These are phyloP conservation scores for Hecatera dysodea DNA, from an alignment of 2,888 invertebrate genomes.

Conservation along the genomic window DNA sequence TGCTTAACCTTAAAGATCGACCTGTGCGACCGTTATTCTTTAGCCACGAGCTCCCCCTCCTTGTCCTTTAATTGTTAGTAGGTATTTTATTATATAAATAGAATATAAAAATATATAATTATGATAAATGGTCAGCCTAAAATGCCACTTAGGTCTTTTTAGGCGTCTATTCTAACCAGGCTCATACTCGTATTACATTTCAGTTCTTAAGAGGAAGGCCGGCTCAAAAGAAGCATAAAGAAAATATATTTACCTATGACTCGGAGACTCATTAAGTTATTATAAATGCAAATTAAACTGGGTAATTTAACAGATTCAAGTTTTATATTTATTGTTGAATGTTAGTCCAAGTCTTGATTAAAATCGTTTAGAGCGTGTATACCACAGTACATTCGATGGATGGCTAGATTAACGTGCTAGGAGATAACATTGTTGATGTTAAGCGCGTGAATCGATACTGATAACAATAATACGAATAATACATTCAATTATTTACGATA, in stretches of 20 bases:
- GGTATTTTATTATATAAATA: too few relatives aligned
- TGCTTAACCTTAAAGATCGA: too few relatives aligned
- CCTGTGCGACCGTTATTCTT: too few relatives aligned
- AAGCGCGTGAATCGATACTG: conserved; percentile 24
- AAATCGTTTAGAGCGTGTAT: neutral
- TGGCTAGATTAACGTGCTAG: neutral
- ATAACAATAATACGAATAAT: conserved; percentile 23
- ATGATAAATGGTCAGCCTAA: neutral
- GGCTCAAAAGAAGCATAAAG: neutral
- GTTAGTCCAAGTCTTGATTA: neutral
- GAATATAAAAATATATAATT: too few relatives aligned
- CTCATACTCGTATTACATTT: neutral
- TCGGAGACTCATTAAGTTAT: neutral
- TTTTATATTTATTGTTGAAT: neutral
- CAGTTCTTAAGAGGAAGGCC: neutral
- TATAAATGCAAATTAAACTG: neutral
- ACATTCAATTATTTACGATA: conserved; percentile 13
- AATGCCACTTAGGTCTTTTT: neutral
- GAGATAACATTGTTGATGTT: conserved; percentile 17
- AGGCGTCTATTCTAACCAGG: neutral
- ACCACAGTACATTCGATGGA: neutral
- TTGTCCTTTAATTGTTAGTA: too few relatives aligned
- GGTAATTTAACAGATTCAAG: conserved; percentile 3
- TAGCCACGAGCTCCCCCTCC: too few relatives aligned
- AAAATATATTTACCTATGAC: neutral